Evolutionary conservation across 2,888 invertebrate genomes (phyloP).

Genomic region (Uropetala carovei): DNA sequence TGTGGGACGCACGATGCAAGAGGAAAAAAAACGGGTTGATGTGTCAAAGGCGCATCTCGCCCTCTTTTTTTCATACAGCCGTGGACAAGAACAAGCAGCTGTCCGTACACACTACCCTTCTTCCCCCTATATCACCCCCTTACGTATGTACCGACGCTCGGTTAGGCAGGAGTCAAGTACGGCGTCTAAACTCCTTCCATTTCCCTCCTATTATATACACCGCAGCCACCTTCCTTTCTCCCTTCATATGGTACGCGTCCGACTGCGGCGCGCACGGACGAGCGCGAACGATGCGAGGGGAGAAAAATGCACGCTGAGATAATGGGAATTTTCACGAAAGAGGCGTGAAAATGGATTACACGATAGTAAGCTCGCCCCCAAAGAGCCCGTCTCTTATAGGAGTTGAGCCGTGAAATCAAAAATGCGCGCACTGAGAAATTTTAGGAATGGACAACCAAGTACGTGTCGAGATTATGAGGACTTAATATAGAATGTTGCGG

Average conservation of each 20-base stretch:
- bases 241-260: neutral
- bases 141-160: neutral
- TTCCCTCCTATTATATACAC: neutral
- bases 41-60: neutral
- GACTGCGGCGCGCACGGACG: neutral
- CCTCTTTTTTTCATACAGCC: neutral
- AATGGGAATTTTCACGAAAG: neutral
- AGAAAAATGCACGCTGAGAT: neutral
- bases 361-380: neutral
- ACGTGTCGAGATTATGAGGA: no score
- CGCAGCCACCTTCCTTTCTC: neutral
- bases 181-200: neutral
- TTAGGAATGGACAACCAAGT: neutral
- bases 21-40: neutral
- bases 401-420: neutral
- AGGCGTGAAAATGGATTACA: constrained; percentile 23
- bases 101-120: neutral
- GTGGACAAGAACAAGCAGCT: neutral
- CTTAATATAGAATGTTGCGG: no score
- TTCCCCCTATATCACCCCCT: no score
- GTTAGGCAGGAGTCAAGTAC: neutral
- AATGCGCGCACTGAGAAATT: neutral
- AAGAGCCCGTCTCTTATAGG: neutral
- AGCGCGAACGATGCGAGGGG: neutral
- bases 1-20: neutral